A percentile compares a stretch with the other conserved stretches of the same genome.
These are phyloP conservation scores for Pangasius larnaudii DNA, from an alignment of 2,797 vertebrate genomes.

Conservation along the genomic window DNA sequence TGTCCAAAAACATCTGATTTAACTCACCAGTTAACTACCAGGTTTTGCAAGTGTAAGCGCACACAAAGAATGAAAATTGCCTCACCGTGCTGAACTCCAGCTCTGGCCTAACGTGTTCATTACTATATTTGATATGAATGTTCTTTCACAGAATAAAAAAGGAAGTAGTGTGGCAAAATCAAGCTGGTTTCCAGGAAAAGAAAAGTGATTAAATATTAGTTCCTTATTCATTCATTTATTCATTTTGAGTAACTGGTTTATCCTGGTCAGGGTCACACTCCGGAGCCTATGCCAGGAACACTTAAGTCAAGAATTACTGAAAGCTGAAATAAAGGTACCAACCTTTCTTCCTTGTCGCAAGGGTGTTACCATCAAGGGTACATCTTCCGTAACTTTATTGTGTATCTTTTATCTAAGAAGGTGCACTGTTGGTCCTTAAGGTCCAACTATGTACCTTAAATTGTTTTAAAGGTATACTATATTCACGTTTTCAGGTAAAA, in stretches of 20 bases:
- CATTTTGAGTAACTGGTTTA: conserved; percentile 3
- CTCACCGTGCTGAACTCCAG: neutral
- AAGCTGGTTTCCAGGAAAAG: conserved; percentile 13
- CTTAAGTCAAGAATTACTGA: neutral
- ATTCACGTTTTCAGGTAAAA: neutral
- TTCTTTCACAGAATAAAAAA: neutral
- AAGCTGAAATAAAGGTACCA: neutral
- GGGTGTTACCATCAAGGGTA: neutral
- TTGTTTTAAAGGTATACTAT: neutral
- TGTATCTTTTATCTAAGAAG: neutral
- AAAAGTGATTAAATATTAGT: conserved; percentile 18
- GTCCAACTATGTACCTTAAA: neutral
- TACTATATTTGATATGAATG: neutral
- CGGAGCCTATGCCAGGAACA: neutral
- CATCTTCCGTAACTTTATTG: neutral
- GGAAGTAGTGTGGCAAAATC: conserved; percentile 1
- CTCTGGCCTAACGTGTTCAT: neutral
- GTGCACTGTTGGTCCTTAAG: neutral
- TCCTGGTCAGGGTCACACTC: neutral
- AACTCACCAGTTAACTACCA: neutral
- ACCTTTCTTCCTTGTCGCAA: neutral
- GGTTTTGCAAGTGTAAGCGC: neutral
- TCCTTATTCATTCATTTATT: conserved; percentile 1
- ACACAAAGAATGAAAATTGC: neutral
- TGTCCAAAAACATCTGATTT: neutral